Percentiles rank a stretch among this genome's conserved stretches.
Conservation (phyloP, 2,888 invertebrate species). For the Ephialtes manifestator region DNA sequence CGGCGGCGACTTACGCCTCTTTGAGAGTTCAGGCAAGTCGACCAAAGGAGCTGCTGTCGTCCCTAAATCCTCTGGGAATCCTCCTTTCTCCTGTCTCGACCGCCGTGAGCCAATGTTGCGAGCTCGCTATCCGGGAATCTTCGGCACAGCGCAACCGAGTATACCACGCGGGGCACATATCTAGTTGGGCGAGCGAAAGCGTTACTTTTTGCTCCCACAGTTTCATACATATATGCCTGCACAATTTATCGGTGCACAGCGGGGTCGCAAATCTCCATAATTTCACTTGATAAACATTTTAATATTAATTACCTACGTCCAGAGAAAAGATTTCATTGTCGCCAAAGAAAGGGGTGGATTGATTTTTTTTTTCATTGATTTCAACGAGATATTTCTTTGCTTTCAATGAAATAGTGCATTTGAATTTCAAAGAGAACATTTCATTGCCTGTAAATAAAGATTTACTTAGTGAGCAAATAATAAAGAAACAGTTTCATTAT, state of each 20-base stretch:
- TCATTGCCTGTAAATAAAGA: too few relatives aligned
- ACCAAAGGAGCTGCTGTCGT: conserved; percentile 61
- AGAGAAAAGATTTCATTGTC: too few relatives aligned
- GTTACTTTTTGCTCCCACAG: conserved; percentile 20
- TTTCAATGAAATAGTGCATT: too few relatives aligned
- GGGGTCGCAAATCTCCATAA: too few relatives aligned
- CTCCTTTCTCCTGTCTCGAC: conserved; percentile 77
- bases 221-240: neutral
- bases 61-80: conserved; percentile 77
- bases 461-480: too few relatives aligned
- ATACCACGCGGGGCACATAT: conserved; percentile 13
- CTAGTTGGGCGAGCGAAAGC: conserved; percentile 22
- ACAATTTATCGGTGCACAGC: neutral
- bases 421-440: too few relatives aligned
- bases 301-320: too few relatives aligned
- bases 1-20: conserved; percentile 31
- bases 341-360: too few relatives aligned
- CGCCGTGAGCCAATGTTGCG: conserved; percentile 49
- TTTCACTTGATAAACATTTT: too few relatives aligned
- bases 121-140: conserved; percentile 55
- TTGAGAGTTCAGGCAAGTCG: conserved; percentile 49
- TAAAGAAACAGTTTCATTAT: too few relatives aligned
- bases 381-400: too few relatives aligned
- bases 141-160: conserved; percentile 37
- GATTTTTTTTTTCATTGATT: too few relatives aligned